Percentiles rank a stretch among this genome's conserved stretches.
These are phyloP conservation scores for Chelon labrosus DNA, from an alignment of 2,797 vertebrate species.

Conservation along the genomic window DNA sequence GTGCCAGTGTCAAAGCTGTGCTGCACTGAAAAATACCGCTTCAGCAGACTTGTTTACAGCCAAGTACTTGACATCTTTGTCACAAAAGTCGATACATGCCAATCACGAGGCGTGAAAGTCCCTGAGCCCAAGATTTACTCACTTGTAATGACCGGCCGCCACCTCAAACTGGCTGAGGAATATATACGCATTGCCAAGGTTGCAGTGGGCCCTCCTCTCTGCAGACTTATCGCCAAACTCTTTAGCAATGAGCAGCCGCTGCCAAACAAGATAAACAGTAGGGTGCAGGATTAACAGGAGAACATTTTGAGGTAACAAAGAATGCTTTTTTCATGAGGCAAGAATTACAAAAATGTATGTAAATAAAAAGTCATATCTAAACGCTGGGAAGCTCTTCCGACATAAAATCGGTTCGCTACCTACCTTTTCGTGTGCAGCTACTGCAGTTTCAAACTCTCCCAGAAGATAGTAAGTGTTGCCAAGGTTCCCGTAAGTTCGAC, in stretches of 20 bases:
- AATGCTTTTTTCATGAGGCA: neutral
- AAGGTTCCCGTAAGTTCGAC: conserved; percentile 95
- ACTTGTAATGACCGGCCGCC: conserved; percentile 96
- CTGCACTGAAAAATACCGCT: neutral
- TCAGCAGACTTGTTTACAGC: neutral
- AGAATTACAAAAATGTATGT: no score
- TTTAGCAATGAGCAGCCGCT: conserved; percentile 96
- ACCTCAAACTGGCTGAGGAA: conserved; percentile 95
- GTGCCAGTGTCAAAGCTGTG: neutral
- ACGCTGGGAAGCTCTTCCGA: no score
- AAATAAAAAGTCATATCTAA: neutral
- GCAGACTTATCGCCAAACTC: conserved; percentile 97
- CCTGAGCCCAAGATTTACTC: conserved; percentile 69
- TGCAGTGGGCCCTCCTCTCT: conserved; percentile 96
- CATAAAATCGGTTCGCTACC: neutral
- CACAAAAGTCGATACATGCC: neutral
- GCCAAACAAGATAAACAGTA: conserved; percentile 44
- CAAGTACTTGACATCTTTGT: neutral
- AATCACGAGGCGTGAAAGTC: neutral
- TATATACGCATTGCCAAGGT: conserved; percentile 95
- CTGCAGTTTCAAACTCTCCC: conserved; percentile 92
- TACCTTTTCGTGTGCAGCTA: conserved; percentile 95
- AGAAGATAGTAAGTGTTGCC: conserved; percentile 97
- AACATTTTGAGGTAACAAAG: conserved; percentile 7
- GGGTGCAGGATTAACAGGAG: conserved; percentile 7